Percentiles rank a stretch among this genome's conserved stretches.
phyloP scores from a whole-genome alignment of 2,113 vertebrate species.

The Peromyscus polionotus region DNA sequence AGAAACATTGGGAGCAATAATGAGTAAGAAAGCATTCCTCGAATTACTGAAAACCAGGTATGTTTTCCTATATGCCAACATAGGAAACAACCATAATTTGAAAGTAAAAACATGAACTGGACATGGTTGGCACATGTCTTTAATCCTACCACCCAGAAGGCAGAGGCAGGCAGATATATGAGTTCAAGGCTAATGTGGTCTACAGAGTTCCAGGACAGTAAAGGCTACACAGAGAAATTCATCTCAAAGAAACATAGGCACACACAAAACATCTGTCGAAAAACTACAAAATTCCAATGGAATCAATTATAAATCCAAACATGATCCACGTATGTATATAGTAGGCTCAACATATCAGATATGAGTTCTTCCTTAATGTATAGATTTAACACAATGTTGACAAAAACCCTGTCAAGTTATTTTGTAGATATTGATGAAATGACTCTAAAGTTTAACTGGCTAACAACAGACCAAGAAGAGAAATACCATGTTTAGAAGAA shows the following conservation, averaged over 20 bases:
- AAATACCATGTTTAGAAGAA: not conserved
- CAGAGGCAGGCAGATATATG: not conserved
- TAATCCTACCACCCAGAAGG: not conserved
- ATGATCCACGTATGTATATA: not conserved
- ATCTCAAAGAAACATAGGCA: not conserved
- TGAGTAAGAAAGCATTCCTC: not conserved
- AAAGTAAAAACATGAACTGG: not conserved
- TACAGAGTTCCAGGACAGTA: not conserved
- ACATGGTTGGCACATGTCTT: not conserved
- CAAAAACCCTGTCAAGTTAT: not conserved
- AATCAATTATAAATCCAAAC: not conserved
- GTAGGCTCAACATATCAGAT: not conserved
- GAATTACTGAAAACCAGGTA: not conserved
- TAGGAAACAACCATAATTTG: not conserved
- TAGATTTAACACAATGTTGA: not conserved
- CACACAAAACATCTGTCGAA: not conserved
- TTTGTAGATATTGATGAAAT: not conserved
- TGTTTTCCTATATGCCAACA: not conserved
- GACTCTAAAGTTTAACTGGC: not conserved
- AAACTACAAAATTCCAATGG: not conserved
- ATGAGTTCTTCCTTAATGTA: conserved; percentile 1
- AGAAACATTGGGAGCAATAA: not conserved
- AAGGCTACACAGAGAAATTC: not conserved
- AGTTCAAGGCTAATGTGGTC: not conserved
- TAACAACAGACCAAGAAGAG: not conserved